Base-by-base conservation (phyloP, 1,140 invertebrate species). In the Drosophila lini region DNA sequence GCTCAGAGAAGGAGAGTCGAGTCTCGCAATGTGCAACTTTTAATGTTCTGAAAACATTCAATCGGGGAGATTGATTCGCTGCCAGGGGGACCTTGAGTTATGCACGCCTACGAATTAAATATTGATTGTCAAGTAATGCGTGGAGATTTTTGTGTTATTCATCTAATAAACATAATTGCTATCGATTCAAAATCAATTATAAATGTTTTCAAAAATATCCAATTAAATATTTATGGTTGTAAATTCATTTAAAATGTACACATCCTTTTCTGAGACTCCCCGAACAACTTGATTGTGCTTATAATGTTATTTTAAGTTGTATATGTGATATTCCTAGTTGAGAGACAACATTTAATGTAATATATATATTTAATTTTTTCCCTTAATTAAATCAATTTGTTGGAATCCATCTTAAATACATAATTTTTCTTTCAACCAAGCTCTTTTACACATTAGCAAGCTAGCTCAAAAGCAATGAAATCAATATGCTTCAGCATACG, bases 21-120 rank as follows among this genome's bases (percentile, higher is more conserved):
- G 19, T 41, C 50, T 64, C 13, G 15, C 58, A 32, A 53, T 81
- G 52, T 61, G 56, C 60, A 81, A 59, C 74, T 58, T 63, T 60
- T 81, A 85, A 74, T 84, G 63, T 31, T 22, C 28, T 22, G n/a
- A 48, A 10, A 48, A 34, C 11, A 28, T 63, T 11, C 31, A 36
- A 68, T 68, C 38, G 34, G 6, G 9, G 15, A 22, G 10, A 67
- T 69, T 41, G 47, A 45, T 52, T 41, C 16, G 11, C 10, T 41
- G 28, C 2, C 32, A n/a, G 8, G 32, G 3, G 28, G 25, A 22
- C 10, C 13, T 50, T n/a, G 7, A 11, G n/a, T 19, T 16, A 13
- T 7, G 16, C 15, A 9, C 11, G 34, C 15, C 2, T 53, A 15
- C 0, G 2, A 36, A 36, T 53, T 22, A 53, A 36, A 36, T 36